Evolutionary conservation across 2,797 vertebrate genomes (phyloP).

Genomic region (Mastacembelus armatus): DNA sequence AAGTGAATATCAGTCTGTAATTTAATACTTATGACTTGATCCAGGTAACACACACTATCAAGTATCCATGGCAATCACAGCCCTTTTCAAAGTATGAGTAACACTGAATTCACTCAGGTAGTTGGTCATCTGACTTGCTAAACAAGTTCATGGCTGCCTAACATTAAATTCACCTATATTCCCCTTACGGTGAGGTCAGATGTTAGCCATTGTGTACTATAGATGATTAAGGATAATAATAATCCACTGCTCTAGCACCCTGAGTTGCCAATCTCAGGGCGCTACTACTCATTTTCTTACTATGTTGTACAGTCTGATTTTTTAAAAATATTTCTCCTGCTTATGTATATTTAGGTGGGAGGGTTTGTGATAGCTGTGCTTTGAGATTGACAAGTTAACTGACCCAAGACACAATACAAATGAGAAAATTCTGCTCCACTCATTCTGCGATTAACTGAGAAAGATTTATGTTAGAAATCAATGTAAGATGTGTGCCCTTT

Average conservation of each 20-base stretch:
- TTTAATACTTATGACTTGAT: conserved; percentile 14
- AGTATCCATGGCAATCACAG: neutral
- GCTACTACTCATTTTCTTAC: neutral
- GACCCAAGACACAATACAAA: conserved; percentile 7
- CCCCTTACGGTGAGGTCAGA: neutral
- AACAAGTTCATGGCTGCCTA: neutral
- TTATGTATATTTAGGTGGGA: conserved; percentile 15
- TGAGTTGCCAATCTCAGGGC: neutral
- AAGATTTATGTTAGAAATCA: conserved; percentile 17
- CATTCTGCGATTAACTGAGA: conserved; percentile 19
- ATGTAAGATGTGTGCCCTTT: conserved; percentile 9
- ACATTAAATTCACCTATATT: too few relatives aligned
- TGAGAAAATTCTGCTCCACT: conserved; percentile 12
- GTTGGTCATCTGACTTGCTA: neutral
- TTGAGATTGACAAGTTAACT: conserved; percentile 28
- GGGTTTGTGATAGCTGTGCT: neutral
- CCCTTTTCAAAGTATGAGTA: neutral
- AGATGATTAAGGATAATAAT: too few relatives aligned
- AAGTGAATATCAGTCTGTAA: too few relatives aligned
- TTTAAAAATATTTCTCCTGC: too few relatives aligned
- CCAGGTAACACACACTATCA: neutral
- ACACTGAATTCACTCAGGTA: neutral
- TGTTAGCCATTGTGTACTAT: too few relatives aligned
- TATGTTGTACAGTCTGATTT: too few relatives aligned
- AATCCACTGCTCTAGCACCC: neutral